A percentile compares a stretch with the other conserved stretches of the same genome.
These are phyloP conservation scores for Phainopepla nitens DNA, from an alignment of 2,113 vertebrate species.

Conservation along the genomic window DNA sequence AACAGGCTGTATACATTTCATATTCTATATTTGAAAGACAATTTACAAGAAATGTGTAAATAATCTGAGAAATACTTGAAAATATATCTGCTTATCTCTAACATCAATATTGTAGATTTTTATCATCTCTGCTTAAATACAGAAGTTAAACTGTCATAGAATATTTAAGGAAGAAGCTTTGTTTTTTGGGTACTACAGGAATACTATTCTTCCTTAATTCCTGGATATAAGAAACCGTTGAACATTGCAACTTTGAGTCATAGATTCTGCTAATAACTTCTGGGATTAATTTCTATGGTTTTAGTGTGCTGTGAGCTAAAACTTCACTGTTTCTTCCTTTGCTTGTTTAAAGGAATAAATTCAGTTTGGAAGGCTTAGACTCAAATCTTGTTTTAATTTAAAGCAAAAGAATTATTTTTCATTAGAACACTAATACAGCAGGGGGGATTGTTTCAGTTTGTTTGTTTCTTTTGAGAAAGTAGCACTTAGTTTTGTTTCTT, in stretches of 20 bases:
- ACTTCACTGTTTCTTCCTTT: not conserved
- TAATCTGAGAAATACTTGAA: not conserved
- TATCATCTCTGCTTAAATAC: not conserved
- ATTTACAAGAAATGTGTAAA: not conserved
- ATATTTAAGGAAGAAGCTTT: not conserved
- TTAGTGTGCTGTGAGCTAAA: not conserved
- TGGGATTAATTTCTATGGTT: not conserved
- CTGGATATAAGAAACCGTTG: not conserved
- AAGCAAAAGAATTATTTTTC: not conserved
- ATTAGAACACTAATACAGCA: not conserved
- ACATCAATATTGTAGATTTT: rapidly evolving
- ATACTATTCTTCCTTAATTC: not conserved
- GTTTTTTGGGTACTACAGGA: not conserved
- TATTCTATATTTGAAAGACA: not conserved
- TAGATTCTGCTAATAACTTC: not conserved
- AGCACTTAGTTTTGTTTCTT: not conserved
- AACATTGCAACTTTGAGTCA: not conserved
- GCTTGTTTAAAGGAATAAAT: not conserved
- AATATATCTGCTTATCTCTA: not conserved
- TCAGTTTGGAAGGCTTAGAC: not conserved
- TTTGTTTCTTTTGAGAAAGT: not conserved
- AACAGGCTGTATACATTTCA: not conserved
- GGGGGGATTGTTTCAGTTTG: not conserved
- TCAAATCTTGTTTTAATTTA: not conserved
- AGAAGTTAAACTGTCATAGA: not conserved